Percentiles rank a stretch among this genome's conserved stretches.
Conservation (phyloP, 2,888 invertebrate species). For the Tortricodes alternella region DNA sequence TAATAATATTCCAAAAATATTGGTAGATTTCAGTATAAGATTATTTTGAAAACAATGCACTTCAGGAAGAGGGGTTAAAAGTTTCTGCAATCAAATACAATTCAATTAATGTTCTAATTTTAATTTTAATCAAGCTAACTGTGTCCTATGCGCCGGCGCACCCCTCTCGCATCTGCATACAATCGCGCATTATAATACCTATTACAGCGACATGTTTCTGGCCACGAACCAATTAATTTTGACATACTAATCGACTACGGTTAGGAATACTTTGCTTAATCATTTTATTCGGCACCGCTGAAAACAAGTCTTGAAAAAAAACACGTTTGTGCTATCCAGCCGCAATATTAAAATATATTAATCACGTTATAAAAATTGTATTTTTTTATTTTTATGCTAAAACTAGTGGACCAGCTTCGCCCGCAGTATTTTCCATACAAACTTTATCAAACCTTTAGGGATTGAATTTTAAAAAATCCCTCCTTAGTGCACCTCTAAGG, state of each 20-base stretch:
- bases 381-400: too few relatives aligned
- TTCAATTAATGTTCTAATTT: background rate
- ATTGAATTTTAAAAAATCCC: too few relatives aligned
- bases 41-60: too few relatives aligned
- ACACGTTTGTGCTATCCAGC: background rate
- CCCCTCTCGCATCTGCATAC: constrained; percentile 48
- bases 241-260: constrained; percentile 20
- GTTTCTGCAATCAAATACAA: background rate
- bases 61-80: background rate
- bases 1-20: too few relatives aligned
- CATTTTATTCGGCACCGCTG: background rate
- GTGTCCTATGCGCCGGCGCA: constrained; percentile 6
- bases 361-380: too few relatives aligned
- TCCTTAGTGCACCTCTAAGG: too few relatives aligned
- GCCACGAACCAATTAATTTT: constrained; percentile 18
- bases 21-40: too few relatives aligned
- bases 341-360: too few relatives aligned
- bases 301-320: background rate
- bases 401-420: too few relatives aligned
- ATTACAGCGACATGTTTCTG: constrained; percentile 36
- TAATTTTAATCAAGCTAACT: background rate
- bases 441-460: too few relatives aligned
- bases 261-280: background rate
- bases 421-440: too few relatives aligned
- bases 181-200: constrained; percentile 48